These are phyloP conservation scores for Hippolais icterina DNA, from an alignment of 2,113 vertebrate genomes.

Conservation along the genomic window DNA sequence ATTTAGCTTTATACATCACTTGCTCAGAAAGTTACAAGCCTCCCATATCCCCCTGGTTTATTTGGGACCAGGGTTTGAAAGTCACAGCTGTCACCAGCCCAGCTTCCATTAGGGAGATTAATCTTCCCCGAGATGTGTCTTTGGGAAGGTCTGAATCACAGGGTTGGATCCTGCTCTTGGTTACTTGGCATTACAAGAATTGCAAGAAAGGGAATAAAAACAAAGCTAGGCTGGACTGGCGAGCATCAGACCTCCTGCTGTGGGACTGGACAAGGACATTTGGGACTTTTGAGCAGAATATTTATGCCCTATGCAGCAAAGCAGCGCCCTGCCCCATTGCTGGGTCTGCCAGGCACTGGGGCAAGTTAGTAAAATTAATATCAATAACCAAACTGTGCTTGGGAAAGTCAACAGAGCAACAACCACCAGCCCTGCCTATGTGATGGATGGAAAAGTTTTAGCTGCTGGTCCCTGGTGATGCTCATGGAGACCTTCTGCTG, in stretches of 20 bases:
- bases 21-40: not conserved
- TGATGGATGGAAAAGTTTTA: not conserved
- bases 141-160: slow-evolving; percentile 27
- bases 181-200: fast-evolving
- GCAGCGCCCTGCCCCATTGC: not conserved
- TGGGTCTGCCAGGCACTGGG: not conserved
- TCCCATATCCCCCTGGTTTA: not conserved
- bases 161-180: not conserved
- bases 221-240: not conserved
- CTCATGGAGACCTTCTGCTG: not conserved
- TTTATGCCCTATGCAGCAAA: not conserved
- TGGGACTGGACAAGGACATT: not conserved
- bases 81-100: not conserved
- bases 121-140: not conserved
- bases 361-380: not conserved
- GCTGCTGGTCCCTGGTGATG: not conserved
- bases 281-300: not conserved
- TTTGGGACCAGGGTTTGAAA: not conserved
- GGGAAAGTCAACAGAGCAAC: not conserved
- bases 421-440: fast-evolving
- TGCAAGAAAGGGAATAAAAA: not conserved
- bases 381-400: not conserved
- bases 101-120: not conserved
- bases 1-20: not conserved
- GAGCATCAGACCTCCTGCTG: not conserved